phyloP scores from a whole-genome alignment of 2,113 vertebrate species.

The Rhombomys opimus region DNA sequence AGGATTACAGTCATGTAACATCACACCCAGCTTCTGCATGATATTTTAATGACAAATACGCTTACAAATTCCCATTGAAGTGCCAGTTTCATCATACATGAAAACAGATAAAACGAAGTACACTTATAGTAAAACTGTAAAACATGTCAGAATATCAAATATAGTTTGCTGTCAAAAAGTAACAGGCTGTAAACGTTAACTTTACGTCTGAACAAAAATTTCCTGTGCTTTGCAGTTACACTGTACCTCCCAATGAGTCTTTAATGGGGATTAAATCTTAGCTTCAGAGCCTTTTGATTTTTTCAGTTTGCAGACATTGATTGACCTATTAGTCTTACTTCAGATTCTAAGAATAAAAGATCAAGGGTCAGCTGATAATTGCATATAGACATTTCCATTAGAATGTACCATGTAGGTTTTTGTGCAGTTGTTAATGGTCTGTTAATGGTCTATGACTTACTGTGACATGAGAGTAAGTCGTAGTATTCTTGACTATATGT shows the following conservation, averaged over 20 bases:
- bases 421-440: constrained; percentile 58
- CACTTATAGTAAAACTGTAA: neutral
- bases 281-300: constrained; percentile 61
- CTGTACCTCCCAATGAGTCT: neutral
- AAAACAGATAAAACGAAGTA: neutral
- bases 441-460: no score
- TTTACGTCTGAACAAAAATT: constrained; percentile 6
- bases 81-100: neutral
- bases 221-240: constrained; percentile 9
- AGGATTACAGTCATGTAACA: neutral
- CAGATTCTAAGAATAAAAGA: constrained; percentile 68
- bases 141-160: neutral
- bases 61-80: neutral
- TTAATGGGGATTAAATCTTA: constrained; percentile 54
- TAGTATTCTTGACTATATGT: constrained; percentile 21
- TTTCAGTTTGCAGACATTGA: constrained; percentile 64
- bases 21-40: neutral
- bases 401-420: constrained; percentile 1
- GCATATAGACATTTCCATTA: constrained; percentile 74
- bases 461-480: constrained; percentile 49
- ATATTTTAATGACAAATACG: neutral
- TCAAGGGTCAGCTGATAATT: constrained; percentile 68
- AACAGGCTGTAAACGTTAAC: constrained; percentile 22
- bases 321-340: constrained; percentile 69
- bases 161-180: neutral